Evolutionary conservation across 2,888 invertebrate species (phyloP).

Genomic region (Hyalella azteca): DNA sequence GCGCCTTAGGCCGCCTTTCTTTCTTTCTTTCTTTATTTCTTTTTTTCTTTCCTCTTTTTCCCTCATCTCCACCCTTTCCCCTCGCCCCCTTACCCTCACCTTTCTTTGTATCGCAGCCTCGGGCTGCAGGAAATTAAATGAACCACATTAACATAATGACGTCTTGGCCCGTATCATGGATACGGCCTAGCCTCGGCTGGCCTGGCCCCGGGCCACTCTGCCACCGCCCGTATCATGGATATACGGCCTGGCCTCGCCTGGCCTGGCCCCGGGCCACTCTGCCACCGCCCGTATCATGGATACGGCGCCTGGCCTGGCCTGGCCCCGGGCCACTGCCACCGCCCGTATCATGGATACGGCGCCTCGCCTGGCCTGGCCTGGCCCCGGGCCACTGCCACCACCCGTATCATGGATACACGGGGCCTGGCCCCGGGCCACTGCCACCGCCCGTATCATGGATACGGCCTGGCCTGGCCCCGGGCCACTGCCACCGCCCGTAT

Average conservation of each 20-base stretch:
- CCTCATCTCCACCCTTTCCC: not conserved
- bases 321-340: not conserved
- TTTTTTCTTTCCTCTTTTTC: conserved; percentile 3
- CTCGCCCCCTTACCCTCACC: not conserved
- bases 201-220: not conserved
- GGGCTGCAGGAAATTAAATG: not conserved
- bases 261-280: not conserved
- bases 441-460: too few species aligned
- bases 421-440: too few species aligned
- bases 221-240: not conserved
- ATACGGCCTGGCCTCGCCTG: not conserved
- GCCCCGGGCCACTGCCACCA: not conserved
- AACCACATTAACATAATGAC: not conserved
- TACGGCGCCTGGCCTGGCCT: not conserved
- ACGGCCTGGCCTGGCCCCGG: too few species aligned
- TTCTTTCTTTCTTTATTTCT: not conserved
- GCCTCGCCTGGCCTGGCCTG: not conserved
- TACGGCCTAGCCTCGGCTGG: not conserved
- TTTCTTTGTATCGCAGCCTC: not conserved
- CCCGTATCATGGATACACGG: too few species aligned
- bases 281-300: not conserved
- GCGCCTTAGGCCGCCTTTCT: not conserved
- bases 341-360: not conserved
- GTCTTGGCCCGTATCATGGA: not conserved
- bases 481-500: too few species aligned